These are phyloP conservation scores for Epinephelus moara DNA, from an alignment of 2,113 vertebrate genomes.

Conservation along the genomic window DNA sequence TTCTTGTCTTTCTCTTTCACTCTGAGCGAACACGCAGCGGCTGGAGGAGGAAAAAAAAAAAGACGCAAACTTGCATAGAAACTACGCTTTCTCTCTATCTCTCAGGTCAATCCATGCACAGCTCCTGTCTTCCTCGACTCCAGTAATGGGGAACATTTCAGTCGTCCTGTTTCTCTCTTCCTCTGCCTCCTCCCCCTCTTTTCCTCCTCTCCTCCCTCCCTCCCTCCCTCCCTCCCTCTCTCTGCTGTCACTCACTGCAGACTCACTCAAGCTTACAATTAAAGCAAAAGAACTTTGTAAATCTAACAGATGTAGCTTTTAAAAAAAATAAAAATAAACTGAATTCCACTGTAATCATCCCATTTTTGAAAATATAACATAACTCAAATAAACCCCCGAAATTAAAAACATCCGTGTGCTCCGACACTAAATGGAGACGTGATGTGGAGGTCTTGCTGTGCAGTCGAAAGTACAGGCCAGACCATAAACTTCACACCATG, in stretches of 20 bases:
- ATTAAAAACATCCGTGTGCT: conserved; percentile 26
- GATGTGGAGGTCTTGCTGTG: conserved; percentile 48
- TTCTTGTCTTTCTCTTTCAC: conserved; percentile 40
- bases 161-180: conserved; percentile 71
- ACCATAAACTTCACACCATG: conserved; percentile 78
- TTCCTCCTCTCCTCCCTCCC: conserved; percentile 55
- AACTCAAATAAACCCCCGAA: background rate
- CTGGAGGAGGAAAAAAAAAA: background rate
- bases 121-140: conserved; percentile 69
- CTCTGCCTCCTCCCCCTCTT: conserved; percentile 75
- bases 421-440: conserved; percentile 3
- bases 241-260: conserved; percentile 70
- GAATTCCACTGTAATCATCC: background rate
- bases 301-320: background rate
- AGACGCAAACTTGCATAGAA: background rate
- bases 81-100: conserved; percentile 19
- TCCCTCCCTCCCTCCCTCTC: conserved; percentile 32
- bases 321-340: background rate
- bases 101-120: conserved; percentile 69
- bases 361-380: conserved; percentile 1
- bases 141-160: conserved; percentile 74
- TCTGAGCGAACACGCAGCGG: conserved; percentile 13
- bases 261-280: conserved; percentile 48
- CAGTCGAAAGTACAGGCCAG: conserved; percentile 59
- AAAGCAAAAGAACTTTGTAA: conserved; percentile 38